Base-by-base conservation (phyloP, 2,888 invertebrate genomes). In the Melanostoma mellinum region DNA sequence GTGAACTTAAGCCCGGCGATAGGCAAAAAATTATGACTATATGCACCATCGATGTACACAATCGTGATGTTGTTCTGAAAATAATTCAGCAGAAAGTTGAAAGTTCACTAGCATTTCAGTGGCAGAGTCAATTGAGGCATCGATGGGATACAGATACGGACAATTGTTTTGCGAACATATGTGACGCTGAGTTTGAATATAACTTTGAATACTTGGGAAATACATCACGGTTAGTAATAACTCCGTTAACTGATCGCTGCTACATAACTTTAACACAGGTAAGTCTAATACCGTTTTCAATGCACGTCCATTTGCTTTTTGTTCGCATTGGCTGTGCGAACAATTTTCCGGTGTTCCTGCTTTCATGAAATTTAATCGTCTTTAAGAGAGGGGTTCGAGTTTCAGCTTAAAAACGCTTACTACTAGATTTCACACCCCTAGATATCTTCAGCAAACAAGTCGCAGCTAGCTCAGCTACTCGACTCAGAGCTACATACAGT, bases 1-100 rank as follows among this genome's bases (percentile, higher is more conserved):
- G 97, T 0, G 96, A 98, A 86, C 92, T 99, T 80, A 94, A 94
- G 0, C 93, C 94, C 0, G 96, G 96, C 2, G 97, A 98, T 88
- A 94, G 99, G 20, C 98, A 98, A 91, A 99, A 98, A 91, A 97
- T 98, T 87, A 98, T 98, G 97, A 98, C 98, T 0, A 96, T 99
- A 88, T 98, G 98, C 91, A 99, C 98, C 2, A 98, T 97, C 75
- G 97, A 97, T 89, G 98, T 99, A 2, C 99, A 99, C 89, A 97
- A 98, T 1, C 93, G 98, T 87, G 98, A 99, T 89, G 98, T 98
- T 3, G 97, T 98, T 0, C 95, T 95, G 0, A 97, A 97, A 90
- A 94, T 99, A 87, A 97, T 98, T 69, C 87, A 92, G 0, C 93
- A 94, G 85, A 97, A 96, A 90, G 95, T 98, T 3, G 97, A 97